Percentiles rank a stretch among this genome's conserved stretches.
phyloP scores from a whole-genome alignment of 2,888 invertebrate genomes.

The Pyrgus malvae region DNA sequence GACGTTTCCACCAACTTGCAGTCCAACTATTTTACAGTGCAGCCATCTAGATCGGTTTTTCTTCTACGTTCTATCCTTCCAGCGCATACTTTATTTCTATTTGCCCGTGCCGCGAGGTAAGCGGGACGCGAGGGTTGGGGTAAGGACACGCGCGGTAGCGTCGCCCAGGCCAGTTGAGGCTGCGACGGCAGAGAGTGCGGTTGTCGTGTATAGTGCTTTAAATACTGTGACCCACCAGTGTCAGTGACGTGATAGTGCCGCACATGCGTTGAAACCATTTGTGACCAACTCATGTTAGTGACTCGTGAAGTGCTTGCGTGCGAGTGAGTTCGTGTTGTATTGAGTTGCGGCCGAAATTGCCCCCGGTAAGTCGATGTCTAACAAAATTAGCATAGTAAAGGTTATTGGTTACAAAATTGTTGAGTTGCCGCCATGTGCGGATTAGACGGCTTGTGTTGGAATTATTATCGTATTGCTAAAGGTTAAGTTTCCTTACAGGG shows the following conservation, averaged over 20 bases:
- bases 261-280: constrained; percentile 60
- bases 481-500: constrained; percentile 25
- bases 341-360: constrained; percentile 32
- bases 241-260: constrained; percentile 64
- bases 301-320: constrained; percentile 64
- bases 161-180: constrained; percentile 78
- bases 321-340: constrained; percentile 30
- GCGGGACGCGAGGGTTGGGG: constrained; percentile 47
- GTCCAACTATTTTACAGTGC: constrained; percentile 11
- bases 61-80: constrained; percentile 69
- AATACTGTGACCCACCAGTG: constrained; percentile 47
- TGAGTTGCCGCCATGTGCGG: constrained; percentile 12
- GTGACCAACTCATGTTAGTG: constrained; percentile 55
- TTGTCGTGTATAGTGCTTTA: constrained; percentile 46
- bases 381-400: constrained; percentile 55
- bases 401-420: constrained; percentile 27
- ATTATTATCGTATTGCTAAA: constrained; percentile 32
- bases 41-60: constrained; percentile 50
- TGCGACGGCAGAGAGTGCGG: constrained; percentile 58
- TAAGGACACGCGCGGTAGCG: constrained; percentile 75
- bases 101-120: constrained; percentile 73
- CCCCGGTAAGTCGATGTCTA: constrained; percentile 59
- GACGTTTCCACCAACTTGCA: no score
- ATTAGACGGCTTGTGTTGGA: constrained; percentile 28
- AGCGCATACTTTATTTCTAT: constrained; percentile 80